These are phyloP conservation scores for Scaptomyza parva DNA, from an alignment of 2,888 invertebrate species.

Conservation along the genomic window DNA sequence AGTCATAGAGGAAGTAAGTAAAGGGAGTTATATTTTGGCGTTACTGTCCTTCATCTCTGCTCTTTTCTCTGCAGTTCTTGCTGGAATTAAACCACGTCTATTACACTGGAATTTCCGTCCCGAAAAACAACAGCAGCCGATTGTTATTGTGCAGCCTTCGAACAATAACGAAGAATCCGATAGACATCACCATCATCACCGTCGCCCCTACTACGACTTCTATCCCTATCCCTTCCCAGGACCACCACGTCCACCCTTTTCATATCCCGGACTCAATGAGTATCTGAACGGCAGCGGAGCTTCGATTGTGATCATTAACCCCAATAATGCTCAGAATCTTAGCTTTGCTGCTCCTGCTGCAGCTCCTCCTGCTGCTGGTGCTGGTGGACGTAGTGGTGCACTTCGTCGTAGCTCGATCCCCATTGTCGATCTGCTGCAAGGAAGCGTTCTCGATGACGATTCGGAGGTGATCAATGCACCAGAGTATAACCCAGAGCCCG, in stretches of 20 bases:
- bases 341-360: not conserved
- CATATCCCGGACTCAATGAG: conserved; percentile 5
- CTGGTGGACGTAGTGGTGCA: not conserved
- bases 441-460: conserved; percentile 39
- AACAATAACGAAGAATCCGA: conserved; percentile 18
- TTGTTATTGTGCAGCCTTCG: conserved; percentile 44
- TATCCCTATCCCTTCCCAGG: conserved; percentile 23
- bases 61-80: conserved; percentile 23
- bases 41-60: no score
- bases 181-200: conserved; percentile 20
- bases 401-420: conserved; percentile 24
- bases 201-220: conserved; percentile 29
- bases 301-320: conserved; percentile 55
- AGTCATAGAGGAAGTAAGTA: conserved; percentile 17
- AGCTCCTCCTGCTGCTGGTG: not conserved
- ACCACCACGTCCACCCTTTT: conserved; percentile 11
- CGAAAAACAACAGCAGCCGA: conserved; percentile 30
- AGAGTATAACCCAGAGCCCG: conserved; percentile 16
- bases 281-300: not conserved
- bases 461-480: conserved; percentile 33
- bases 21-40: not conserved
- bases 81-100: conserved; percentile 51
- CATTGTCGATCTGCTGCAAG: conserved; percentile 41
- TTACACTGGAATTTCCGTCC: conserved; percentile 37
- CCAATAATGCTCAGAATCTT: conserved; percentile 47